These are phyloP conservation scores for Myotis brandtii DNA, from an alignment of 2,113 vertebrate species.

Conservation along the genomic window DNA sequence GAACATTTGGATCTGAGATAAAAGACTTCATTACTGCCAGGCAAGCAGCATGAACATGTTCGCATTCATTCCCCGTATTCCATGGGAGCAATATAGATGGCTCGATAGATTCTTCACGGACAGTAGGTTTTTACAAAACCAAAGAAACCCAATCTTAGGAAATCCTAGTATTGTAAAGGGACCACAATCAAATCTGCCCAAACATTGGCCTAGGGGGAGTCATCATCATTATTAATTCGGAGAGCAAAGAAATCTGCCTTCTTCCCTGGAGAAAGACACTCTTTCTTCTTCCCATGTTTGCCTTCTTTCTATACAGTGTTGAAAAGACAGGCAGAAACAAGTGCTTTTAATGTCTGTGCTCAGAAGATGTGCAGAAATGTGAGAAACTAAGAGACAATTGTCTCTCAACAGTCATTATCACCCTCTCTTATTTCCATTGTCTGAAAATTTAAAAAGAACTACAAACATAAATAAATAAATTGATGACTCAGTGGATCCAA, in stretches of 20 bases:
- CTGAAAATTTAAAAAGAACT: background rate
- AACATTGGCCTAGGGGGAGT: background rate
- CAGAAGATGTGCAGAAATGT: background rate
- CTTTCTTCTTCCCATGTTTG: background rate
- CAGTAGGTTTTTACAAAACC: background rate
- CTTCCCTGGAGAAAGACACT: background rate
- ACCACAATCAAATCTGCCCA: background rate
- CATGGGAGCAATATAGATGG: background rate
- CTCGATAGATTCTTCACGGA: background rate
- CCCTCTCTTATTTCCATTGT: background rate
- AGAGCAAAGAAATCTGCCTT: background rate
- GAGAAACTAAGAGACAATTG: background rate
- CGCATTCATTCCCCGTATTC: background rate
- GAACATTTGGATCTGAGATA: background rate
- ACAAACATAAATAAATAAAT: background rate
- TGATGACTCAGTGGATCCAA: background rate
- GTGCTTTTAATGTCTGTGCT: background rate
- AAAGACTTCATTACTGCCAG: background rate
- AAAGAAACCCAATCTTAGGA: background rate
- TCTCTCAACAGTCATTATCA: background rate
- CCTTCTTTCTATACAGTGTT: background rate
- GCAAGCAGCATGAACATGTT: background rate
- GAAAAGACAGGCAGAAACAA: background rate
- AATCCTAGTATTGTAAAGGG: background rate
- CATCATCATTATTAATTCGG: background rate